Evolutionary conservation across 2,113 vertebrate species (phyloP).

Genomic region (Symphodus melops): DNA sequence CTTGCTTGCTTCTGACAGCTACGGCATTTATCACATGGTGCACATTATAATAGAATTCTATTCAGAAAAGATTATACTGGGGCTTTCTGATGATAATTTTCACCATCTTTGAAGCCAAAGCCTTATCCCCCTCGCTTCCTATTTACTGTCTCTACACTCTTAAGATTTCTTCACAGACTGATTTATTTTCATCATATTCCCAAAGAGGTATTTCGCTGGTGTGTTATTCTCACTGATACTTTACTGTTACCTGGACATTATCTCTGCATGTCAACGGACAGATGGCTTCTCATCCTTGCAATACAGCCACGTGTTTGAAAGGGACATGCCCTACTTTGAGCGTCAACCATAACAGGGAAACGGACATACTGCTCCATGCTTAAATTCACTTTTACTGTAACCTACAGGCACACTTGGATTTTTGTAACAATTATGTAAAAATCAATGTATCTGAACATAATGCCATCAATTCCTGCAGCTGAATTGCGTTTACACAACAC

Average conservation of each 20-base stretch:
- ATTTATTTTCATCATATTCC: slow-evolving; percentile 14
- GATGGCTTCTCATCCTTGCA: slow-evolving; percentile 37
- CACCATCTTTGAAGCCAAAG: slow-evolving; percentile 67
- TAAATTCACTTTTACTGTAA: not conserved
- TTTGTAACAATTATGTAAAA: not conserved
- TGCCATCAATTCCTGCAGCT: not conserved
- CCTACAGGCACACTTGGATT: too few species aligned
- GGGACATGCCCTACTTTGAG: not conserved
- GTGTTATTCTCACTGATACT: slow-evolving; percentile 32
- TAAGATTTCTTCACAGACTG: slow-evolving; percentile 47
- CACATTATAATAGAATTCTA: slow-evolving; percentile 78
- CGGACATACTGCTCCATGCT: not conserved
- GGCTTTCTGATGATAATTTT: slow-evolving; percentile 81
- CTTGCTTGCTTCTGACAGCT: slow-evolving; percentile 71
- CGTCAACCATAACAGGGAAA: not conserved
- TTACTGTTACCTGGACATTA: slow-evolving; percentile 47
- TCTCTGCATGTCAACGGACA: slow-evolving; percentile 49
- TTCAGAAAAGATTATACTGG: slow-evolving; percentile 78
- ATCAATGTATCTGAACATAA: not conserved
- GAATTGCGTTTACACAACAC: not conserved
- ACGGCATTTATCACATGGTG: slow-evolving; percentile 71
- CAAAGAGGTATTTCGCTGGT: slow-evolving; percentile 25
- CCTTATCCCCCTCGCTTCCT: slow-evolving; percentile 16
- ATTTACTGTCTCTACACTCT: slow-evolving; percentile 43
- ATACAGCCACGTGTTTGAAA: not conserved